phyloP scores from a whole-genome alignment of 2,113 vertebrate genomes.

The Myrmecobius fasciatus region DNA sequence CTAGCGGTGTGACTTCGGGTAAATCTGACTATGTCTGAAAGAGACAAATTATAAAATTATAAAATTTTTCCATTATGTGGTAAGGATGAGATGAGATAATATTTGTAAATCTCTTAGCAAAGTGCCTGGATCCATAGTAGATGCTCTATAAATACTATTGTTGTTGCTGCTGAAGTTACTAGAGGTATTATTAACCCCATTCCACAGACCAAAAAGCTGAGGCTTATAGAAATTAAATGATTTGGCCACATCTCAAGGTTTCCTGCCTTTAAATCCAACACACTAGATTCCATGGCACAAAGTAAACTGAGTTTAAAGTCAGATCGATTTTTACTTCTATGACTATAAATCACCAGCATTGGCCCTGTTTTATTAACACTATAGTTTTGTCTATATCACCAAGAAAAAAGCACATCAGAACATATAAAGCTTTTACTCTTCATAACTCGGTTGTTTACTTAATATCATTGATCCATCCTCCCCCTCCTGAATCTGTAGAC shows the following conservation, averaged over 20 bases:
- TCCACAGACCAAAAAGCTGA: neutral
- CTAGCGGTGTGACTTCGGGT: neutral
- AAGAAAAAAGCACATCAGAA: constrained; percentile 66
- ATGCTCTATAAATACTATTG: neutral
- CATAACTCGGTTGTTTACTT: constrained; percentile 70
- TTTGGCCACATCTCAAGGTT: neutral
- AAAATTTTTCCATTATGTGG: neutral
- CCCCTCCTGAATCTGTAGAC: constrained; percentile 57
- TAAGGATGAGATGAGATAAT: neutral
- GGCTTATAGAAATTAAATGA: neutral
- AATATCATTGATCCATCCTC: constrained; percentile 74
- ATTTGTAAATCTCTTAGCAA: neutral
- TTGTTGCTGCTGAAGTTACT: neutral
- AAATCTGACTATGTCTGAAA: neutral
- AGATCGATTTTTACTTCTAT: constrained; percentile 49
- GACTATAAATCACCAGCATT: constrained; percentile 48
- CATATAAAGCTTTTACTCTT: constrained; percentile 63
- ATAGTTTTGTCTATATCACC: constrained; percentile 63
- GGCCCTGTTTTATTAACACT: constrained; percentile 57
- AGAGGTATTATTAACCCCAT: neutral
- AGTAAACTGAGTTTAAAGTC: constrained; percentile 32
- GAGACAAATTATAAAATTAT: neutral
- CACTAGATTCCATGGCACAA: constrained; percentile 10
- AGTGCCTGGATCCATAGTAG: neutral
- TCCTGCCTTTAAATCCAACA: neutral